Evolutionary conservation across 2,888 invertebrate species (phyloP).

Genomic region (Carabus problematicus): DNA sequence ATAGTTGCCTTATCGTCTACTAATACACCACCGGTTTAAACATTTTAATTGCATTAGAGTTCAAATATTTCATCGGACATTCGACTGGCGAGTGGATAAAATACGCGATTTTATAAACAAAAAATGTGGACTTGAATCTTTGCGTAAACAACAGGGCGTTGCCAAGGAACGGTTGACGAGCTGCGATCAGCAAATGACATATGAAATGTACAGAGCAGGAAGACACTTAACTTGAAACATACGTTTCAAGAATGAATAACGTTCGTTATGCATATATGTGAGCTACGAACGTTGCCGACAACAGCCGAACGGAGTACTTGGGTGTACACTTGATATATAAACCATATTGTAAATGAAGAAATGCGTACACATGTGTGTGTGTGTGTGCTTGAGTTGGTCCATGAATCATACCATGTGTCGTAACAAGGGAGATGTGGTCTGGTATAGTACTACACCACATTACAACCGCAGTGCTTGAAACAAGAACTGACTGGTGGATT

Average conservation of each 20-base stretch:
- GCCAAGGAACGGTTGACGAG: too few species aligned
- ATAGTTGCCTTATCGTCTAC: too few species aligned
- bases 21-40: too few species aligned
- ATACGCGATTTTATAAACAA: too few species aligned
- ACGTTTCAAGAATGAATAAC: conserved; percentile 8
- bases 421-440: conserved; percentile 12
- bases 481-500: background rate
- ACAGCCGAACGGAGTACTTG: conserved; percentile 4
- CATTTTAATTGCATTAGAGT: too few species aligned
- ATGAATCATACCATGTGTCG: background rate
- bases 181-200: background rate
- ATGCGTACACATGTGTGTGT: background rate
- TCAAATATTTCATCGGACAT: too few species aligned
- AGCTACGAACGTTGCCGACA: conserved; percentile 4
- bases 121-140: too few species aligned
- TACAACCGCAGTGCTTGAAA: conserved; percentile 3
- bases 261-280: background rate
- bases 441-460: background rate
- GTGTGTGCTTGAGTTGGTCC: too few species aligned
- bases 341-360: conserved; percentile 11
- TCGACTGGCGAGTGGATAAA: too few species aligned
- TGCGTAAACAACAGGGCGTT: too few species aligned
- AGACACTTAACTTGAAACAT: conserved; percentile 6
- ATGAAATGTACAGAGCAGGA: background rate
- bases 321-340: conserved; percentile 2